phyloP scores from a whole-genome alignment of 53 echinoderm and acorn worm genomes.

The Temnopleurus reevesii region DNA sequence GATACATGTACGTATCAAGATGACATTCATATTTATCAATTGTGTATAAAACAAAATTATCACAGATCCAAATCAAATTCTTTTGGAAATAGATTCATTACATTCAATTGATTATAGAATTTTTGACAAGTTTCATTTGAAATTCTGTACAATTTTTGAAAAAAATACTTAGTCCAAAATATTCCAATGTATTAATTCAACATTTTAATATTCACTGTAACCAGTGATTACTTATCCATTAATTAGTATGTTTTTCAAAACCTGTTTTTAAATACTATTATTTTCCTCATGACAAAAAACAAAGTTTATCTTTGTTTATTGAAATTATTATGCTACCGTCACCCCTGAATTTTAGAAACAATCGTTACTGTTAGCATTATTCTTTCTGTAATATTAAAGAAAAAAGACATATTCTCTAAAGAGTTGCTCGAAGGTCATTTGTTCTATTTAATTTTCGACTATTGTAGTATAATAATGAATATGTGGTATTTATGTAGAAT shows the following conservation, averaged over 20 bases:
- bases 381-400: background rate
- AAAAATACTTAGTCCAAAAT: too few relatives aligned
- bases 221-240: too few relatives aligned
- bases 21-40: too few relatives aligned
- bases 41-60: too few relatives aligned
- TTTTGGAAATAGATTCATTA: too few relatives aligned
- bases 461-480: background rate
- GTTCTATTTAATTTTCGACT: background rate
- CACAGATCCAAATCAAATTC: too few relatives aligned
- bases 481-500: background rate
- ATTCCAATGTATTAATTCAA: too few relatives aligned
- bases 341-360: background rate
- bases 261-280: background rate
- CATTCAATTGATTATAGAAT: background rate
- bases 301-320: background rate
- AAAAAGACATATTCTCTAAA: background rate
- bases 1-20: too few relatives aligned
- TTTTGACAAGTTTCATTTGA: slow-evolving; percentile 26
- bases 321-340: background rate
- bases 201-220: too few relatives aligned
- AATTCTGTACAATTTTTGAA: too few relatives aligned
- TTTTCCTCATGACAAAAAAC: background rate
- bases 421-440: background rate
- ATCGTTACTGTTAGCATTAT: background rate
- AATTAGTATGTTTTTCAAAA: background rate